Evolutionary conservation across 2,113 vertebrate genomes (phyloP), one percentile per base, ranked within the genome.

Genomic region (Melierax canorus): DNA sequence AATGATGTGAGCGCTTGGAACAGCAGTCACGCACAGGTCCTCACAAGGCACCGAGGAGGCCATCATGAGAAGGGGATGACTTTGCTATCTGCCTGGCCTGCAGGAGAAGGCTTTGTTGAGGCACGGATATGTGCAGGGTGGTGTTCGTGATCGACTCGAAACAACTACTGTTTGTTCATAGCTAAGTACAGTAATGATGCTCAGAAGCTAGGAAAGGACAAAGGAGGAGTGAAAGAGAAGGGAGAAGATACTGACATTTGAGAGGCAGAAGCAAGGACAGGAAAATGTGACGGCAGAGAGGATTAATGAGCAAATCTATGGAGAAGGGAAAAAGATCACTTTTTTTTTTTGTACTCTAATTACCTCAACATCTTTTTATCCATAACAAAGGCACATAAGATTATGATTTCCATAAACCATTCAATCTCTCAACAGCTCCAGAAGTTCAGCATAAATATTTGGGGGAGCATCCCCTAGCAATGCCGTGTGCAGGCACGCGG

Each of bases 391-490:
- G 48, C 77, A 55, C 43, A 24, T 69, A 43, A 66, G 90, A 77
- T 75, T 67, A 82, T 32, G 21, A n/a, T 76, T 93, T 83, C 29
- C 50, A 86, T 32, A 53, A 77, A 46, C 45, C 24, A 32, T 51
- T 86, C 80, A 60, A 30, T 95, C 96, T 97, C 71, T 97, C 96
- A 93, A 36, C 96, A 94, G 60, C 92, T 88, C 83, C 46, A 43
- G 56, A 39, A 41, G n/a, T 2, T 58, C 26, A 64, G 77, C n/a
- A 79, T 96, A 96, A 97, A 98, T 97, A 97, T 97, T 97, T 97
- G 63, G 80, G 76, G 88, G 36, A 69, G 69, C 78, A 87, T 73
- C 95, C 96, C 95, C 82, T 96, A 97, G 97, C 77, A 41, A 95
- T 97, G 80, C 87, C 4, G 1, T 23, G 91, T 71, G 75, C 43